Conservation (phyloP, 2,797 vertebrate genomes). For the Chiroxiphia lanceolata region DNA sequence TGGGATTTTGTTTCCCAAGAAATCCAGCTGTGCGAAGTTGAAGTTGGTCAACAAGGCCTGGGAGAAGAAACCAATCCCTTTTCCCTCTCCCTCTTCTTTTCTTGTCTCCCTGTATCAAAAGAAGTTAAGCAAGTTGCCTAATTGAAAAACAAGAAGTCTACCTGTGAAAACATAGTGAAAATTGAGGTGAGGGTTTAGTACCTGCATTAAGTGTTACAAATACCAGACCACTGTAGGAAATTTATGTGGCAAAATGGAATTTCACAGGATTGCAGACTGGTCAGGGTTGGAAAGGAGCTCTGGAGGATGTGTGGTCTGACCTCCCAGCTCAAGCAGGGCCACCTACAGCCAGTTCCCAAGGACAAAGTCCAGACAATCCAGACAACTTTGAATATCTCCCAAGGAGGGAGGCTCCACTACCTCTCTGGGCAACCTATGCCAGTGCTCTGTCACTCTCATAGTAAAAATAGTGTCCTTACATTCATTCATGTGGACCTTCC, state of each 20-base stretch:
- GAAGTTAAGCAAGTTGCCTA: not conserved
- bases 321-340: not conserved
- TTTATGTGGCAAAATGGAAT: not conserved
- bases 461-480: not conserved
- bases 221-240: not conserved
- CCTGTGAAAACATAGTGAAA: not conserved
- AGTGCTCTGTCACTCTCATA: not conserved
- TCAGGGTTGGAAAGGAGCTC: not conserved
- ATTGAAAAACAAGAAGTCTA: not conserved
- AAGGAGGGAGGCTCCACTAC: not conserved
- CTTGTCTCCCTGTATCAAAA: not conserved
- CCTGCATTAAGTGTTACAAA: not conserved
- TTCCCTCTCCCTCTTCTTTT: not conserved
- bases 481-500: not conserved
- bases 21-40: not conserved
- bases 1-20: not conserved
- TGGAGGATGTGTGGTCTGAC: not conserved
- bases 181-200: not conserved
- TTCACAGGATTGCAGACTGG: not conserved
- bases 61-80: not conserved
- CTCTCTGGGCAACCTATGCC: not conserved
- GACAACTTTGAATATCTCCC: not conserved
- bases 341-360: not conserved
- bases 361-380: not conserved
- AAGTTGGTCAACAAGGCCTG: not conserved